These are phyloP conservation scores for Rhinopomastus cyanomelas DNA, from an alignment of 2,113 vertebrate species.

Conservation along the genomic window DNA sequence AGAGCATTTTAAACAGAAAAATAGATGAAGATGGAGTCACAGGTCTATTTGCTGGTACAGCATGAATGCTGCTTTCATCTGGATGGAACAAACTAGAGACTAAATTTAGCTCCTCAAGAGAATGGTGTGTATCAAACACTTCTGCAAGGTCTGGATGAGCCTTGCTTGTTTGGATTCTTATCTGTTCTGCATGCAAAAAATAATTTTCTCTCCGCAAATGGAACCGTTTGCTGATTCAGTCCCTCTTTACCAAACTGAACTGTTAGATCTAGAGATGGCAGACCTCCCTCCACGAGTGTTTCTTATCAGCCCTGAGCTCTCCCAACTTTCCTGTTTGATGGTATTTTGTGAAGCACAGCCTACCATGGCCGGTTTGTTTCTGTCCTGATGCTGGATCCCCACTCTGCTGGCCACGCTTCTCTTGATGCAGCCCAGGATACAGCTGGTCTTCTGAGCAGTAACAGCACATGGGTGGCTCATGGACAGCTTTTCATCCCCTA, in stretches of 20 bases:
- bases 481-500: too few relatives aligned
- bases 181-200: background rate
- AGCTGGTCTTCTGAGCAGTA: too few relatives aligned
- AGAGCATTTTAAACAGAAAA: background rate
- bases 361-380: background rate
- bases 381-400: background rate
- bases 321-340: background rate
- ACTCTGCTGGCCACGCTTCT: too few relatives aligned
- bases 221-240: background rate
- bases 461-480: too few relatives aligned
- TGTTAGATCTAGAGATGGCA: background rate
- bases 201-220: slow-evolving; percentile 19
- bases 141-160: slow-evolving; percentile 31
- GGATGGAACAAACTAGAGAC: slow-evolving; percentile 53
- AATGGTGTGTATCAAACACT: slow-evolving; percentile 32
- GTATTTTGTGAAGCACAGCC: slow-evolving; percentile 19
- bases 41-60: slow-evolving; percentile 31
- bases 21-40: background rate
- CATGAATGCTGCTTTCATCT: background rate
- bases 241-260: background rate
- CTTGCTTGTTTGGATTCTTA: slow-evolving; percentile 28
- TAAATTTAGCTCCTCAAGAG: slow-evolving; percentile 38
- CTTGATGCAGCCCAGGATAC: too few relatives aligned
- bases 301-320: slow-evolving; percentile 9
- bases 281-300: background rate